Evolutionary conservation across 1,140 invertebrate genomes (phyloP).

Genomic region (Solenopsis fugax): DNA sequence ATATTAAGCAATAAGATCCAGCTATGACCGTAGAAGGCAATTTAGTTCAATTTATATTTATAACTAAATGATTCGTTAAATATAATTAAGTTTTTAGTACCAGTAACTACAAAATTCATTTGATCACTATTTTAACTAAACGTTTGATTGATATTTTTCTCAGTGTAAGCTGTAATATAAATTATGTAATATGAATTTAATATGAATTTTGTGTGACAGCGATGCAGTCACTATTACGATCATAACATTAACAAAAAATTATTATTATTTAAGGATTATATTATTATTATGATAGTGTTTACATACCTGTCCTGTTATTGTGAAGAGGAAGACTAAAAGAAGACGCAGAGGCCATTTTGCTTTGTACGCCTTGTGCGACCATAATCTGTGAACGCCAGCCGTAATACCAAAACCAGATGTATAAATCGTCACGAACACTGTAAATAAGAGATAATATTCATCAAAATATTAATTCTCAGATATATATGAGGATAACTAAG

Average conservation of each 20-base stretch:
- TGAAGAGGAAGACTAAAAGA: constrained; percentile 92
- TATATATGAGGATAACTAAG: not conserved
- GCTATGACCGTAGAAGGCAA: no score
- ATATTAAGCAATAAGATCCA: no score
- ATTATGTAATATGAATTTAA: no score
- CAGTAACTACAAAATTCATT: no score
- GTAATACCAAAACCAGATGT: constrained; percentile 93
- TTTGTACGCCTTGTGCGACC: constrained; percentile 96
- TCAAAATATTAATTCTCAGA: not conserved
- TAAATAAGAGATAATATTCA: constrained; percentile 69
- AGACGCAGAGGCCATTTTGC: constrained; percentile 93
- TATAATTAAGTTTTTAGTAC: no score
- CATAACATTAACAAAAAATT: not conserved
- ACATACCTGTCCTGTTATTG: constrained; percentile 93
- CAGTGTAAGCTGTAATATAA: no score
- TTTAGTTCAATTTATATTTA: no score
- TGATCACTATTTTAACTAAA: no score
- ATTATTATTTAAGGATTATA: not conserved
- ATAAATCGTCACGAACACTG: constrained; percentile 90
- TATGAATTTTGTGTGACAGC: not conserved
- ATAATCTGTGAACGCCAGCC: constrained; percentile 95
- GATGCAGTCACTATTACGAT: not conserved
- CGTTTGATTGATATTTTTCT: no score
- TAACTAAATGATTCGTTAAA: no score
- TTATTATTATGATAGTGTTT: constrained; percentile 38